Evolutionary conservation across 2,888 invertebrate species (phyloP).

Genomic region (Protula sp.): DNA sequence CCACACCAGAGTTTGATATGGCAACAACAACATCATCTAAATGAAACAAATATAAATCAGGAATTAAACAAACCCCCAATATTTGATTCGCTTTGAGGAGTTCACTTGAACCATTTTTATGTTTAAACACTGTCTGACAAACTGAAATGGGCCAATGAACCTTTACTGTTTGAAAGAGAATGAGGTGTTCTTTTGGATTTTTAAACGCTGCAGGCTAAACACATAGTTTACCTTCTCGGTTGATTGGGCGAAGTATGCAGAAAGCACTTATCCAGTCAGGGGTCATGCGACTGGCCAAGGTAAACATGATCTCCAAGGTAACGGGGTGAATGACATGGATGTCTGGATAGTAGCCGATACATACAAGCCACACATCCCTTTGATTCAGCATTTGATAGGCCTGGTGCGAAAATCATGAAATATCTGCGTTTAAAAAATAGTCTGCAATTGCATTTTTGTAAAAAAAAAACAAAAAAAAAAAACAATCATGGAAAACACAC

Average conservation of each 20-base stretch:
- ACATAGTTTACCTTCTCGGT: constrained; percentile 64
- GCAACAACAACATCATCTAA: constrained; percentile 90
- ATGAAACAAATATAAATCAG: constrained; percentile 10
- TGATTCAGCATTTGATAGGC: constrained; percentile 79
- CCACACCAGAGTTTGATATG: constrained; percentile 89
- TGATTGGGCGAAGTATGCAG: constrained; percentile 70
- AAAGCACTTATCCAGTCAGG: constrained; percentile 98
- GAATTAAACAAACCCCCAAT: too few species aligned
- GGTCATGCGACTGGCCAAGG: constrained; percentile 88
- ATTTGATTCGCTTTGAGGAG: too few species aligned
- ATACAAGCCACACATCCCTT: constrained; percentile 75
- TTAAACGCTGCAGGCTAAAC: too few species aligned
- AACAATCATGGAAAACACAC: too few species aligned
- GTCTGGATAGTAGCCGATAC: constrained; percentile 97
- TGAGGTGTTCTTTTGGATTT: too few species aligned
- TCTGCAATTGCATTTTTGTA: too few species aligned
- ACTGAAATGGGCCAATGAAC: too few species aligned
- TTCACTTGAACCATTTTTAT: too few species aligned
- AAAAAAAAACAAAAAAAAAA: too few species aligned
- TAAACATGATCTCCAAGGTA: constrained; percentile 84
- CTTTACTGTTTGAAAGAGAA: too few species aligned
- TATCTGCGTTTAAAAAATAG: not conserved
- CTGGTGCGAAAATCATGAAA: constrained; percentile 32
- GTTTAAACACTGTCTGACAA: too few species aligned
- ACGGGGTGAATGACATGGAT: constrained; percentile 95